Evolutionary conservation across 2,797 vertebrate species (phyloP), one percentile per base, ranked within the genome.

Genomic region (Xenopus petersii): DNA sequence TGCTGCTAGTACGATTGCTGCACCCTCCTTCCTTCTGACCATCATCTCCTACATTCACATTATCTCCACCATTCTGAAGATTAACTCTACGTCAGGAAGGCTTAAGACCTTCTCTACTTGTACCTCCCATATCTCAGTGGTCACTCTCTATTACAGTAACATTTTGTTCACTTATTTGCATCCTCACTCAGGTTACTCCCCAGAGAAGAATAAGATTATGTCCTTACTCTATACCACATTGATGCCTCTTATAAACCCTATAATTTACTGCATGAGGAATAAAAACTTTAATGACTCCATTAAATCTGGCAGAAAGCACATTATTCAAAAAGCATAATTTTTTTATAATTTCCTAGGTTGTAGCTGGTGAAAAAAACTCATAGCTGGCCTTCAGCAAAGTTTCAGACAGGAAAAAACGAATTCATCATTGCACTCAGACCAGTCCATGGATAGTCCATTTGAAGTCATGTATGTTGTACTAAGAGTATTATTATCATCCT

Each of bases 91-190:
- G 30, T 46, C 42, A 55, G 75, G 75, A 0, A 49, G 69, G 12
- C n/a, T 47, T 26, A 77, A 77, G 17, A 60, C 63, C 2, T 77
- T 77, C 30, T 77, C 75, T 17, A 77, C 69, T 10, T 77, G 75
- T 62, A 55, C 63, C 12, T 71, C 75, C 15, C 75, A 77, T 49
- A 12, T 49, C 6, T 10, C 47, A 10, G 47, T 49, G 47, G 47
- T 49, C 47, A 49, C 47, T 49, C 47, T 49, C 47, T 58, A 1
- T 58, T 16, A 58, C 10, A 15, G 13, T 15, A 58, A 58, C n/a
- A 17, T 58, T 17, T 58, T 58, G 15, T 15, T 58, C 55, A 58
- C 55, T 16, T 58, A 58, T 58, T 12, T 58, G 55, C 55, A 58
- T 2, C 55, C 55, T 8, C 12, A 17, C 7, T 58, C 55, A 7